Conservation (phyloP, 2,113 vertebrate genomes). For the Diglossa brunneiventris region DNA sequence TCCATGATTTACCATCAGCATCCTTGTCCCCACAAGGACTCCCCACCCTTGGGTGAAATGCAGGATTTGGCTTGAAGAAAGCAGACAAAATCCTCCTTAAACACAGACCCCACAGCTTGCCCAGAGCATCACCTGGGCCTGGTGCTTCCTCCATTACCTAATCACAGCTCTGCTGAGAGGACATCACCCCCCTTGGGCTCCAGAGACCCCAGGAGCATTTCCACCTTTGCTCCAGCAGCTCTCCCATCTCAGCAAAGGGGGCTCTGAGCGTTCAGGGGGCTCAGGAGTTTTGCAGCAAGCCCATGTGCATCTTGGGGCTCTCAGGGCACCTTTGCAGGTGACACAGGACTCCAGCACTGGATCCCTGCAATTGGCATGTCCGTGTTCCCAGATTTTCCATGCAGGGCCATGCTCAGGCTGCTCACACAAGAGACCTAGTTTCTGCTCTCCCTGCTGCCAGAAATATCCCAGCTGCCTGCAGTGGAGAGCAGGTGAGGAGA, state of each 20-base stretch:
- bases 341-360: rapidly evolving
- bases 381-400: neutral
- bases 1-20: neutral
- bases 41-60: neutral
- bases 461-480: neutral
- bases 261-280: neutral
- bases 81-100: neutral
- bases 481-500: neutral
- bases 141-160: neutral
- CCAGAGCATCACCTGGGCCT: neutral
- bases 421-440: neutral
- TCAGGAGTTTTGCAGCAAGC: neutral
- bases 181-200: too few species aligned
- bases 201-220: neutral
- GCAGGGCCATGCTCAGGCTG: neutral
- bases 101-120: neutral
- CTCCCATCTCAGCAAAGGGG: neutral
- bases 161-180: neutral
- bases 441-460: neutral
- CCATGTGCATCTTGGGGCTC: rapidly evolving
- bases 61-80: neutral
- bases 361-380: neutral
- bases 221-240: neutral
- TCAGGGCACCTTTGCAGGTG: neutral
- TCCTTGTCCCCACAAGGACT: neutral